Evolutionary conservation across 2,113 vertebrate genomes (phyloP), one percentile per base, ranked within the genome.

Genomic region (Cinclus mexicanus): DNA sequence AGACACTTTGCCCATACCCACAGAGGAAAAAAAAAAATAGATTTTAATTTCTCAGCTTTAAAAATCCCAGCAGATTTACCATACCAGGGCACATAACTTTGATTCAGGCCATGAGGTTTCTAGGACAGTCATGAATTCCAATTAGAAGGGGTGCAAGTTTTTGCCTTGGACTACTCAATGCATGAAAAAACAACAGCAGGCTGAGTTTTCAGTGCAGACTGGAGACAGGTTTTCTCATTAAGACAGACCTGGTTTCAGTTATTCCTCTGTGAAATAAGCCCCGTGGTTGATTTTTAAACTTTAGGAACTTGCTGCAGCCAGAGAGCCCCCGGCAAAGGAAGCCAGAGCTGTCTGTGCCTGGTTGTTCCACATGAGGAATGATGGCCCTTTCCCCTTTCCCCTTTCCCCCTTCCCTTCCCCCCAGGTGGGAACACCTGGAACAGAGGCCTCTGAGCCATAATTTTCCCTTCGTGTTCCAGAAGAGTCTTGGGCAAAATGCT

Each of bases 401-500:
- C 2, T 39, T 4, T 39, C 10, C 9, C 3, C 9, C 75, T 24
- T 4, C 25, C 50, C 50, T 28, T 28, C 50, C 50, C 49, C 5
- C n/a, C 17, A 9, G 23, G 3, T 41, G 25, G 63, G 46, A 72
- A 3, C 17, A 31, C 15, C 29, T 39, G 28, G 35, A 15, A 11
- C 20, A 7, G 4, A 31, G 17, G 25, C 14, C 19, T 19, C 50
- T 1, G 9, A 52, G 14, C 15, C 0, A 0, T 5, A 25, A 16
- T 23, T 49, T 20, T 41, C 35, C 29, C 20, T 42, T 52, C 8
- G 1, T 1, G 1, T 41, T 57, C 2, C 14, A 16, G 59, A 33
- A 50, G 9, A 76, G 3, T 16, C 11, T 47, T 50, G 33, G 23
- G 16, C 6, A 46, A 74, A 69, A 15, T 1, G 1, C 6, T 26